Evolutionary conservation across 2,113 vertebrate genomes (phyloP).

Genomic region (Tetraodon nigroviridis): DNA sequence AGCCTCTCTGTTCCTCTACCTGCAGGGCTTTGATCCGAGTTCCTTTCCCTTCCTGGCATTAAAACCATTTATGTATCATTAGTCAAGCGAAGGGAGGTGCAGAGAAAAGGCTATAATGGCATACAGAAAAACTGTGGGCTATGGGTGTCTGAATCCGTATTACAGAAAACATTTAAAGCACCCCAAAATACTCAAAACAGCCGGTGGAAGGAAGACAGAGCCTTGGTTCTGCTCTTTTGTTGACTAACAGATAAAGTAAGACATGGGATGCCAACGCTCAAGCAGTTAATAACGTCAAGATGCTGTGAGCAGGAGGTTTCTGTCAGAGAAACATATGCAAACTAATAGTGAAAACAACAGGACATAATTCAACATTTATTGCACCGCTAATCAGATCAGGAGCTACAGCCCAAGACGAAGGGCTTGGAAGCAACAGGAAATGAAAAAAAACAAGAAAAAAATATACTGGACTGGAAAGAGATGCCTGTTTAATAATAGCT

Average conservation of each 20-base stretch:
- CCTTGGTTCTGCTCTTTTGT: slow-evolving; percentile 20
- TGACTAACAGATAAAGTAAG: slow-evolving; percentile 17
- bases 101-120: slow-evolving; percentile 64
- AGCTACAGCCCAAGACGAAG: slow-evolving; percentile 6
- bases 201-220: background rate
- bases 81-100: slow-evolving; percentile 44
- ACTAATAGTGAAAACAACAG: slow-evolving; percentile 9
- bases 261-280: background rate
- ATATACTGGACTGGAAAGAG: slow-evolving; percentile 4
- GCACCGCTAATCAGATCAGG: slow-evolving; percentile 6
- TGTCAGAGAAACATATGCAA: background rate
- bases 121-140: slow-evolving; percentile 64
- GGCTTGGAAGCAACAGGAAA: slow-evolving; percentile 9
- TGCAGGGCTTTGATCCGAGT: slow-evolving; percentile 40
- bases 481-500: slow-evolving; percentile 10
- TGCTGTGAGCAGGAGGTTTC: too few relatives aligned
- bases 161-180: slow-evolving; percentile 58
- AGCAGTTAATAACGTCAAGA: too few relatives aligned
- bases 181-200: slow-evolving; percentile 40
- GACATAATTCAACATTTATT: slow-evolving; percentile 6
- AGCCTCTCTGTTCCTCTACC: slow-evolving; percentile 31
- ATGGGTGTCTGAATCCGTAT: slow-evolving; percentile 72
- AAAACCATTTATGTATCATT: slow-evolving; percentile 69
- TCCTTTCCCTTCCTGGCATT: slow-evolving; percentile 37
- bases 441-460: slow-evolving; percentile 11